phyloP scores from a whole-genome alignment of 2,797 vertebrate genomes.

The Alectoris magna region DNA sequence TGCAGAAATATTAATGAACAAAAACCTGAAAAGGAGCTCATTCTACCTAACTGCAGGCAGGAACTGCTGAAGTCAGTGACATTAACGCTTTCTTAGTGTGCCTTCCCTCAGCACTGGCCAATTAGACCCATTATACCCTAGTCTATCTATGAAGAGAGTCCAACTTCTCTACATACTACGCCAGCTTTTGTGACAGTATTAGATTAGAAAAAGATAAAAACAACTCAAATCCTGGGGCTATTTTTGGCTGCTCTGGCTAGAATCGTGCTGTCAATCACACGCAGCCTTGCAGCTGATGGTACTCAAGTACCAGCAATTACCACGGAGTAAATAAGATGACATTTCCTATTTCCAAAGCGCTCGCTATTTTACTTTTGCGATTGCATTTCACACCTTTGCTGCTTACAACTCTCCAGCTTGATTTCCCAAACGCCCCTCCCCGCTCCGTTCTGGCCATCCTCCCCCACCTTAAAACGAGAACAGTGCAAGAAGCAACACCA shows the following conservation, averaged over 20 bases:
- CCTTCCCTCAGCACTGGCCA: neutral
- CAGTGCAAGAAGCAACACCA: neutral
- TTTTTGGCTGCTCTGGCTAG: constrained; percentile 37
- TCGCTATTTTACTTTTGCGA: constrained; percentile 34
- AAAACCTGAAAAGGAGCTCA: neutral
- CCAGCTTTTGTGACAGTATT: neutral
- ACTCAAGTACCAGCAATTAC: constrained; percentile 32
- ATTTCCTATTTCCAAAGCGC: neutral
- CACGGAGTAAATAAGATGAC: constrained; percentile 36
- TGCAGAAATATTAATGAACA: neutral
- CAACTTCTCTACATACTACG: neutral
- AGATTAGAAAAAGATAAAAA: constrained; percentile 11
- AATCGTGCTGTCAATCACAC: constrained; percentile 34
- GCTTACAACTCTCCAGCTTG: neutral
- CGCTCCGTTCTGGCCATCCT: neutral
- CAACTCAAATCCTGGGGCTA: neutral
- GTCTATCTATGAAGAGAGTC: neutral
- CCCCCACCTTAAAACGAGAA: neutral
- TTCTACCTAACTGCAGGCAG: neutral
- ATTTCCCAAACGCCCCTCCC: neutral
- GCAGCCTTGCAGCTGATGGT: neutral
- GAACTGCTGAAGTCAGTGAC: neutral
- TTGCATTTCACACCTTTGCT: neutral
- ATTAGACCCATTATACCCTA: neutral
- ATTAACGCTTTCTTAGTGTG: neutral